Evolutionary conservation across 2,113 vertebrate genomes (phyloP).

Genomic region (Fulica atra): DNA sequence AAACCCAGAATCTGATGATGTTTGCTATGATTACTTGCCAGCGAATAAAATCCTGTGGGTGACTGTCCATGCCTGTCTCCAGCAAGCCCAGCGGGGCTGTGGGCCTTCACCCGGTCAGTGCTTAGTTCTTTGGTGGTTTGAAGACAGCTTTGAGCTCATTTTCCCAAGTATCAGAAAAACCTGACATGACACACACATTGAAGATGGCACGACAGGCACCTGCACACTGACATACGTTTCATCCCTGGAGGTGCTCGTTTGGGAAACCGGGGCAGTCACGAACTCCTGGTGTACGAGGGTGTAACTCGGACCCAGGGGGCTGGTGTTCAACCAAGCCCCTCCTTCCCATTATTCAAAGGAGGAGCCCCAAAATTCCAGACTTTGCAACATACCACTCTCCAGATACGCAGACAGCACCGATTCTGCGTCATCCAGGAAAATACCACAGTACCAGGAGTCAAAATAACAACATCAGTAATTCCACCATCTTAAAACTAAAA

Average conservation of each 20-base stretch:
- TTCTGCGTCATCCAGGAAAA: neutral
- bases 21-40: neutral
- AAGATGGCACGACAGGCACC: neutral
- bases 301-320: neutral
- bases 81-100: neutral
- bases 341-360: neutral
- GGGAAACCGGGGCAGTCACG: neutral
- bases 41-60: neutral
- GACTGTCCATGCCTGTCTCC: neutral
- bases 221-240: neutral
- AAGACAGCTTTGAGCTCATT: neutral
- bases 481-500: neutral
- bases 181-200: neutral
- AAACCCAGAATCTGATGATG: neutral
- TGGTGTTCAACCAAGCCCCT: neutral
- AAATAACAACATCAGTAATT: neutral
- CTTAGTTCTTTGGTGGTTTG: neutral
- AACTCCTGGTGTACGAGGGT: neutral
- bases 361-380: neutral
- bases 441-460: neutral
- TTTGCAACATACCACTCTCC: neutral
- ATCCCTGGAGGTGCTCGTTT: neutral
- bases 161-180: neutral
- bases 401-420: neutral
- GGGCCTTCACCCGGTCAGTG: neutral